Evolutionary conservation across 2,888 invertebrate genomes (phyloP).

Genomic region (Pachycephus smyrnensis): DNA sequence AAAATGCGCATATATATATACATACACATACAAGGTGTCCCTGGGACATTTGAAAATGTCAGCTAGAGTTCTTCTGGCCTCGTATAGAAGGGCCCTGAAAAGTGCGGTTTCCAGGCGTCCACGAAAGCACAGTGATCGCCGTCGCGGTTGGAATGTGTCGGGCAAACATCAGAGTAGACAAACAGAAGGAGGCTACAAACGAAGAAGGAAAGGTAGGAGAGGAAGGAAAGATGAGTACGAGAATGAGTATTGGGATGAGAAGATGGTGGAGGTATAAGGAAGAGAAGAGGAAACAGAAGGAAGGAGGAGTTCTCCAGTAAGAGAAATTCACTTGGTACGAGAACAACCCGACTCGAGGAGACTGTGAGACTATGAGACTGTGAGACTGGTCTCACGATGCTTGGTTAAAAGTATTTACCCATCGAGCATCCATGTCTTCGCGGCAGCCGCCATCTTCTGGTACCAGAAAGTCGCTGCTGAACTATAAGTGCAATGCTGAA

Average conservation of each 20-base stretch:
- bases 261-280: conserved; percentile 12
- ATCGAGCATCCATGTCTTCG: conserved; percentile 18
- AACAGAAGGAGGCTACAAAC: conserved; percentile 44
- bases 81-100: not conserved
- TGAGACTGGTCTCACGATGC: conserved; percentile 37
- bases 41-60: not conserved
- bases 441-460: conserved; percentile 34
- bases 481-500: conserved; percentile 6
- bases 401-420: conserved; percentile 54
- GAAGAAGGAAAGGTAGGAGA: conserved; percentile 8
- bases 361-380: conserved; percentile 17
- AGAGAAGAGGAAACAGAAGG: conserved; percentile 12
- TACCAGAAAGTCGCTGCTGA: conserved; percentile 27
- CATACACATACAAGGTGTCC: not conserved
- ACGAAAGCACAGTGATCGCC: not conserved
- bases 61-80: not conserved
- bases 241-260: conserved; percentile 33
- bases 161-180: conserved; percentile 55
- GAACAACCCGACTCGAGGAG: conserved; percentile 18
- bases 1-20: not conserved
- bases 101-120: not conserved
- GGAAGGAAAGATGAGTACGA: conserved; percentile 32
- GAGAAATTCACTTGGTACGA: conserved; percentile 17
- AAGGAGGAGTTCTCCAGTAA: not conserved
- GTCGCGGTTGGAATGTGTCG: conserved; percentile 50